phyloP scores from a whole-genome alignment of 2,888 invertebrate genomes.

The Macaria liturata region DNA sequence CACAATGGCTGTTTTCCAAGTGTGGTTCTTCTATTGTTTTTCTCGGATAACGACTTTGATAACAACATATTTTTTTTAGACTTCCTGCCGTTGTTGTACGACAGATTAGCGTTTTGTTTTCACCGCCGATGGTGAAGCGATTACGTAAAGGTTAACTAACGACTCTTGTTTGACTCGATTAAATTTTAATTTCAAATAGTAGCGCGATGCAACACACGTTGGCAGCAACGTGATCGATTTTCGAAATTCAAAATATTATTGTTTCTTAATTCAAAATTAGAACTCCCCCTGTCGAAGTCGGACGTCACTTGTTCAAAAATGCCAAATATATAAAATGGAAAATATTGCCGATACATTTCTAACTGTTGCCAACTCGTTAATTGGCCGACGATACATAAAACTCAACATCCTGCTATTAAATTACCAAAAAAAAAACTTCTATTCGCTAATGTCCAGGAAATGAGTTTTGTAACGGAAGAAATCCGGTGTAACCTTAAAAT shows the following conservation, averaged over 20 bases:
- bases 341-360: background rate
- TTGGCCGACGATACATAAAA: constrained; percentile 16
- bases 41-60: constrained; percentile 58
- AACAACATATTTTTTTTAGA: constrained; percentile 60
- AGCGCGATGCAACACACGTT: constrained; percentile 38
- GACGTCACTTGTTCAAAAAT: background rate
- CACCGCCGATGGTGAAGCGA: constrained; percentile 24
- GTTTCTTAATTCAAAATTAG: constrained; percentile 32
- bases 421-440: constrained; percentile 38
- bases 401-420: constrained; percentile 35
- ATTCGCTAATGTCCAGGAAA: constrained; percentile 49
- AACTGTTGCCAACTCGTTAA: constrained; percentile 10
- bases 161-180: constrained; percentile 26
- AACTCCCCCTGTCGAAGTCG: constrained; percentile 22
- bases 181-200: constrained; percentile 24
- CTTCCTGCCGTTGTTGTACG: constrained; percentile 64
- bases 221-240: constrained; percentile 53
- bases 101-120: constrained; percentile 41
- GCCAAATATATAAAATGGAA: background rate
- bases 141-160: constrained; percentile 45
- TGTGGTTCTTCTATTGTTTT: constrained; percentile 71
- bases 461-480: constrained; percentile 59
- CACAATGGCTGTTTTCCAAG: constrained; percentile 66
- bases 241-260: constrained; percentile 50
- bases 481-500: constrained; percentile 63